Base-by-base conservation (phyloP, 2,888 invertebrate genomes). In the Empis livida region DNA sequence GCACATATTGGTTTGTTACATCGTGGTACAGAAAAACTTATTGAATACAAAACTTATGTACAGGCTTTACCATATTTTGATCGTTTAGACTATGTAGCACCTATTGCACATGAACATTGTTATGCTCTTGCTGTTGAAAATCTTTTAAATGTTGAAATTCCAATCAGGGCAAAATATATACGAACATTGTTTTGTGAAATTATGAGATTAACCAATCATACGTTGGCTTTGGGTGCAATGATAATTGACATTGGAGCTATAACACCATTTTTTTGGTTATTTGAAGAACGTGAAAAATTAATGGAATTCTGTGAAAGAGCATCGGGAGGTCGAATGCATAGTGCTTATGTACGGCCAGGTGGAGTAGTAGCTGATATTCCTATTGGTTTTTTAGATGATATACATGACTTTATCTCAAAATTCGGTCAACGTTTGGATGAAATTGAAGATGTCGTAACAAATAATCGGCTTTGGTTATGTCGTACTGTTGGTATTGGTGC, bases 211-310 rank as follows among this genome's bases (percentile, higher is more conserved):
- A 73, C 84, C 46, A 93, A 91, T 65, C 92, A 93, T 64, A 71
- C 84, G 45, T 76, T 90, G 69, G 84, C 81, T 45, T 65, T 87
- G 40, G 78, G 80, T 0, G 78, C 84, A 0, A 81, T 86, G 50
- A 75, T 84, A 17, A 71, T 93, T 14, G 92, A 93, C 61, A 76
- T 86, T 17, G 92, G 92, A 17, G 90, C 83, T 5, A 81, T 93
- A 54, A 89, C 91, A 1, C 92, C 92, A 1, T 82, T 90, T 59
- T 91, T 93, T 67, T 93, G 91, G 90, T 73, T 89, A 61, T 90
- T 89, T 64, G 90, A 92, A 67, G 92, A 89, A 67, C 74, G 89
- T 43, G 90, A 90, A 68, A 90, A 90, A 69, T 67, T 90, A 51
- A 82, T 84, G 68, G 92, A 93, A 65, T 76, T 89, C 55, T 87